Evolutionary conservation across 2,797 vertebrate species (phyloP).

Genomic region (Chloroceryle amazona): DNA sequence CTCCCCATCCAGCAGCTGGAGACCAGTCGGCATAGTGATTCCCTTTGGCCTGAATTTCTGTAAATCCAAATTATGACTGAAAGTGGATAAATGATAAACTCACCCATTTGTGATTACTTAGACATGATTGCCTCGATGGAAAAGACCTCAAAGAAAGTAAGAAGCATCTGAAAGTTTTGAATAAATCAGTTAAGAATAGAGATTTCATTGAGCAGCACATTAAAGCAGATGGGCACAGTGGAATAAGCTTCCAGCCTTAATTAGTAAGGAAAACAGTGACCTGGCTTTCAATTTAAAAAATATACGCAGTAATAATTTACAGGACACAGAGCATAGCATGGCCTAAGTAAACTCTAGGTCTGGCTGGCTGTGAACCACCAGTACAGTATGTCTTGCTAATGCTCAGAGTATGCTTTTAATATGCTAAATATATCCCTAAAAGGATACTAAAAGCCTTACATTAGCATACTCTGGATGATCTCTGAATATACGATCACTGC

Average conservation of each 20-base stretch:
- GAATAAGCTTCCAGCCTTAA: conserved; percentile 13
- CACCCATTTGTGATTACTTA: neutral
- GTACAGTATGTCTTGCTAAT: neutral
- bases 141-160: neutral
- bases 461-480: conserved; percentile 52
- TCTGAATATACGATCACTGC: conserved; percentile 18
- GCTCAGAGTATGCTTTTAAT: conserved; percentile 42
- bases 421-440: conserved; percentile 53
- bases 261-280: conserved; percentile 45
- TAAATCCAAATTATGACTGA: neutral
- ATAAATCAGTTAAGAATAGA: neutral
- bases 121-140: neutral
- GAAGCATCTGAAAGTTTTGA: neutral
- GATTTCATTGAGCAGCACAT: neutral
- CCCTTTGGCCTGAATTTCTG: neutral
- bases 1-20: neutral
- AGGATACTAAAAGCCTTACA: conserved; percentile 47
- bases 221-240: neutral
- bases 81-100: neutral
- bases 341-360: conserved; percentile 45
- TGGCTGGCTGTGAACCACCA: neutral
- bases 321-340: neutral
- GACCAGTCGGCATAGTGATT: neutral
- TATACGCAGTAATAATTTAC: conserved; percentile 29
- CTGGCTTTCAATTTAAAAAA: conserved; percentile 26